Evolutionary conservation across 2,888 invertebrate species (phyloP), one percentile per base, ranked within the genome.

Genomic region (Thelaira solivaga): DNA sequence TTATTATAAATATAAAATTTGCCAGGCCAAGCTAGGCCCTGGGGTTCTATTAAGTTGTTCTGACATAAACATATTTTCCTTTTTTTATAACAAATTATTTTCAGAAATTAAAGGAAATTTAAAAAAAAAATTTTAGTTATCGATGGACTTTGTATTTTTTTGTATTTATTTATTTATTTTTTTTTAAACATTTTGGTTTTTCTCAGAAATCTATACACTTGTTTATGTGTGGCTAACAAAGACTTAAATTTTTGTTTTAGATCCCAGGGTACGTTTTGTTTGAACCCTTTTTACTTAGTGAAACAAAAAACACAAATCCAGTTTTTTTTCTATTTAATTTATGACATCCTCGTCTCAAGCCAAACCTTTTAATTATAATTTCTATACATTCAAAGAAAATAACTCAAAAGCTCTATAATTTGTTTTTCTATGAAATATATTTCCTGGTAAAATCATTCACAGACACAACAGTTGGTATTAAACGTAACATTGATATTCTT

Each of bases 361-460:
- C 49, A 73, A 67, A 61, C 59, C 72, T 77, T 68, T 47, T 64
- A 69, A 59, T 69, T 73, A 64, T 57, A 51, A 65, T 49, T 41
- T 59, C 43, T 39, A 75, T 41, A 64, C 61, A 24, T n/a, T n/a
- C n/a, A n/a, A n/a, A n/a, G 41, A 29, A 22, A 75, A 75, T 6
- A 57, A 64, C 6, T 43, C 41, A 26, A 74, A 77, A 74, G 64
- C 74, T 74, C 64, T 74, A 74, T 74, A 78, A 78, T 74, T 78
- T 69, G 51, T 59, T 75, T 74, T 80, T 73, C 74, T 76, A 69
- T 81, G 79, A 80, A 77, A 76, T 81, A 81, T 79, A 82, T 82
- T 82, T 82, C 81, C 81, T 81, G 80, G 69, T 81, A 79, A 81
- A 59, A 61, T 72, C 51, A 68, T 57, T 69, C 62, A 59, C 31